These are phyloP conservation scores for Bembecia ichneumoniformis DNA, from an alignment of 2,888 invertebrate species.

Conservation along the genomic window DNA sequence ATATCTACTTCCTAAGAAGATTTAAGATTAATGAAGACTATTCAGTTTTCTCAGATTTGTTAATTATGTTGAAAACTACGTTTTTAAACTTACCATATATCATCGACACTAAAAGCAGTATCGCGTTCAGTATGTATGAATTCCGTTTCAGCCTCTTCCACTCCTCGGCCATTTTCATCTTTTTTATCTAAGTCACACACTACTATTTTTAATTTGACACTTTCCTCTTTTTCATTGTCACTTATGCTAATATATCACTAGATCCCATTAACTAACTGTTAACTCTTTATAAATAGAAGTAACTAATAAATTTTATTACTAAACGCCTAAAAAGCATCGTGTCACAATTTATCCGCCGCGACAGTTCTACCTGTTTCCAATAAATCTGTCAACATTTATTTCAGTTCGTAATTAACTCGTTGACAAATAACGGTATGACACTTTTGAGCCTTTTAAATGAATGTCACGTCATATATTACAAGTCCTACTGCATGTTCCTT, in stretches of 20 bases:
- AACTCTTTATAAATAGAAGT: conserved; percentile 6
- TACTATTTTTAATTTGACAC: conserved; percentile 45
- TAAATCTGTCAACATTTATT: conserved; percentile 58
- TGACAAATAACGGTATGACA: conserved; percentile 62
- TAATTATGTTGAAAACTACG: neutral
- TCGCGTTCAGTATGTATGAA: conserved; percentile 55
- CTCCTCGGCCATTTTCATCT: conserved; percentile 46
- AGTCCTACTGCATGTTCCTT: conserved; percentile 26
- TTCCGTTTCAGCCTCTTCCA: conserved; percentile 49
- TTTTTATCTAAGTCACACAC: neutral
- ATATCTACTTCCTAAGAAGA: too few species aligned
- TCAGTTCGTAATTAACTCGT: conserved; percentile 50
- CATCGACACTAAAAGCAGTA: conserved; percentile 52
- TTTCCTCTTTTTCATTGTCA: conserved; percentile 48
- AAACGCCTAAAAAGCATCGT: conserved; percentile 31
- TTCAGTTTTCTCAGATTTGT: too few species aligned
- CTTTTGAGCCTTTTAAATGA: conserved; percentile 39
- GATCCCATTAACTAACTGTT: conserved; percentile 18
- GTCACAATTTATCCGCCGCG: conserved; percentile 39
- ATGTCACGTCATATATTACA: conserved; percentile 48
- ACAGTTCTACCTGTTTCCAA: conserved; percentile 36
- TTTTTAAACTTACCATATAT: conserved; percentile 56
- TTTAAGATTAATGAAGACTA: too few species aligned
- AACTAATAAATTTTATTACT: conserved; percentile 14
- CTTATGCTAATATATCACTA: conserved; percentile 26